Conservation (phyloP, 2,888 invertebrate genomes). For the Tuberolachnus salignus region DNA sequence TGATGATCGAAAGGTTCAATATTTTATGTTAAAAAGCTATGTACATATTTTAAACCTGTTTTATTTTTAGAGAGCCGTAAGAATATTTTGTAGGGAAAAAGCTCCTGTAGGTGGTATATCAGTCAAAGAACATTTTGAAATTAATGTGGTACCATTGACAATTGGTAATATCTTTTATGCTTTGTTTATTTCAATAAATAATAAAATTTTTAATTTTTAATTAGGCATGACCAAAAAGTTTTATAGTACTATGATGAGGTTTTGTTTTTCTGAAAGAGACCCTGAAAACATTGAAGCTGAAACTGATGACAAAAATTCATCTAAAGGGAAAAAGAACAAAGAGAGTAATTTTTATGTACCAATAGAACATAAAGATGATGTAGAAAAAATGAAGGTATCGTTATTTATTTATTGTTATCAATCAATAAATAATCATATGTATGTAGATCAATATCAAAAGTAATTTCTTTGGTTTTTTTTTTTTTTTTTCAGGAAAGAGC, state of each 20-base stretch:
- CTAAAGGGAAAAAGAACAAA: slow-evolving; percentile 67
- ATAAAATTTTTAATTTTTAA: slow-evolving; percentile 55
- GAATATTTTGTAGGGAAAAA: slow-evolving; percentile 94
- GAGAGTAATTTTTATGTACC: slow-evolving; percentile 91
- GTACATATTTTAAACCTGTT: slow-evolving; percentile 57
- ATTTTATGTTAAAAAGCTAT: slow-evolving; percentile 8
- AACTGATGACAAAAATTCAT: slow-evolving; percentile 55
- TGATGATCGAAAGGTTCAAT: slow-evolving; percentile 72
- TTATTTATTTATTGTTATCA: too few species aligned
- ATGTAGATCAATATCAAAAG: not conserved
- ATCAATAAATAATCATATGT: not conserved
- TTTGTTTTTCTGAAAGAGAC: slow-evolving; percentile 95
- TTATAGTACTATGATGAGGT: slow-evolving; percentile 95
- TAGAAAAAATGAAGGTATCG: slow-evolving; percentile 94
- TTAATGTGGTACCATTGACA: slow-evolving; percentile 92
- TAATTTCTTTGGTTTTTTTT: slow-evolving; percentile 48
- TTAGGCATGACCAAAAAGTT: slow-evolving; percentile 89
- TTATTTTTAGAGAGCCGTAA: slow-evolving; percentile 73
- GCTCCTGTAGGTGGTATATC: slow-evolving; percentile 98
- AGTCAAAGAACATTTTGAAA: slow-evolving; percentile 98
- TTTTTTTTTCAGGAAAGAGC: slow-evolving; percentile 80
- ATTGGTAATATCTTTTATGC: slow-evolving; percentile 68
- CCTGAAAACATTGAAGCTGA: slow-evolving; percentile 74
- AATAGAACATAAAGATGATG: slow-evolving; percentile 87
- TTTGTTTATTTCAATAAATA: slow-evolving; percentile 33